Evolutionary conservation across 2,888 invertebrate species (phyloP), one percentile per base, ranked within the genome.

Genomic region (Octodonta nipae): DNA sequence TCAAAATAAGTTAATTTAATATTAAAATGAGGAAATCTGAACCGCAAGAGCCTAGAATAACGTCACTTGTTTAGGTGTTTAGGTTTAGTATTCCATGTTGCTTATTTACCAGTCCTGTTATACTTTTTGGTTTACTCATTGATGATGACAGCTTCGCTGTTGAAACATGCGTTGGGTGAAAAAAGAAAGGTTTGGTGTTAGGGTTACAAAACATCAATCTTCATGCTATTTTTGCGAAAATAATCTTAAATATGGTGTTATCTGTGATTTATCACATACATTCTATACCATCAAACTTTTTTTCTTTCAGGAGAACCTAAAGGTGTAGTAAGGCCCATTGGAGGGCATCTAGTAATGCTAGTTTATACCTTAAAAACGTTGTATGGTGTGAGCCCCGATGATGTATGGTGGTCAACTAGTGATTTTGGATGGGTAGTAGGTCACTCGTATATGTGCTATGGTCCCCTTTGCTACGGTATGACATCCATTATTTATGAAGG

Each of bases 361-460:
- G 75, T 82, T 52, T 92, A 89, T 80, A 74, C 82, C 0, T 79
- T 93, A 78, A 73, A 72, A 40, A 68, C 72, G 0, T 71, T 91
- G 26, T 93, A 91, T 51, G 88, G 83, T 1, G 66, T 87, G 52
- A 67, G 71, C 24, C 70, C 73, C 5, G 75, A 78, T 7, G 87
- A 89, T 12, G 73, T 79, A 15, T 92, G 91, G 78, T 93, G 91
- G 88, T 79, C 82, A 8, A 86, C 87, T 0, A 91, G 91, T 24
- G 83, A 83, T 52, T 68, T 84, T 32, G 88, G 88, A 7, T 88
- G 88, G 88, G 91, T 92, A 1, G 91, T 92, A 1, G 92, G 92
- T 0, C 91, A 89, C 54, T 91, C 89, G 0, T 93, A 89, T 58
- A 91, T 91, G 45, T 87, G 88, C 58, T 93, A 92, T 49, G 92